Percentiles rank a stretch among this genome's conserved stretches.
phyloP scores from a whole-genome alignment of 2,797 vertebrate species.

The Paramormyrops hopkinsi region DNA sequence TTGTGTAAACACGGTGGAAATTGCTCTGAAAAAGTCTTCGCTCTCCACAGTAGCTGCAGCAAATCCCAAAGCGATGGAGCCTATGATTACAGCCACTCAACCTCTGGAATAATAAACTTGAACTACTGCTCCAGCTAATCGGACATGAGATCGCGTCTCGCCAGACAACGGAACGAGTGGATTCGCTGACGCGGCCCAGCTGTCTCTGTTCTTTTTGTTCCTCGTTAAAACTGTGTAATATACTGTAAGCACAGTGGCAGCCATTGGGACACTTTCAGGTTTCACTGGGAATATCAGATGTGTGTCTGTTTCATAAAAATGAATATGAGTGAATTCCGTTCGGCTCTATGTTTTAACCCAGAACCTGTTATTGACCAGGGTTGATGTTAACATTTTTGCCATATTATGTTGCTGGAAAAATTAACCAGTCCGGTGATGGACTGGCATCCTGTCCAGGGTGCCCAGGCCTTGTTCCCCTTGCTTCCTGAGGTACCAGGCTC shows the following conservation, averaged over 20 bases:
- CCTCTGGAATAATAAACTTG: constrained; percentile 39
- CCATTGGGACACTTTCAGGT: neutral
- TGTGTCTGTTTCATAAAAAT: neutral
- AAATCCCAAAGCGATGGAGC: constrained; percentile 34
- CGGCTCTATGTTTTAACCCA: neutral
- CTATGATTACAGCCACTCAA: constrained; percentile 39
- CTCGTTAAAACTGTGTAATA: neutral
- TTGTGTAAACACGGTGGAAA: constrained; percentile 46
- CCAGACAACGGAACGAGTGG: constrained; percentile 16
- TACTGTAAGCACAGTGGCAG: neutral
- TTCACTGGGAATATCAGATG: neutral
- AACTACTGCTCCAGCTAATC: constrained; percentile 32
- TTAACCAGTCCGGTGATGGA: neutral
- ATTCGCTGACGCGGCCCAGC: constrained; percentile 4
- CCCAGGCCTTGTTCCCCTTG: neutral
- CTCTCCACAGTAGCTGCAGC: constrained; percentile 33
- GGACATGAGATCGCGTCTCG: constrained; percentile 21
- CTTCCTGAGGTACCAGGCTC: neutral
- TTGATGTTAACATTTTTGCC: neutral
- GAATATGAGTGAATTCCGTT: neutral
- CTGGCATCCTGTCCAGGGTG: neutral
- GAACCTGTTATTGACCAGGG: neutral
- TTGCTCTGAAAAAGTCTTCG: constrained; percentile 38
- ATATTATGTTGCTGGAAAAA: neutral
- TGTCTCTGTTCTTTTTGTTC: constrained; percentile 3